Conservation (phyloP, 2,797 vertebrate species). For the Glossophaga mutica region DNA sequence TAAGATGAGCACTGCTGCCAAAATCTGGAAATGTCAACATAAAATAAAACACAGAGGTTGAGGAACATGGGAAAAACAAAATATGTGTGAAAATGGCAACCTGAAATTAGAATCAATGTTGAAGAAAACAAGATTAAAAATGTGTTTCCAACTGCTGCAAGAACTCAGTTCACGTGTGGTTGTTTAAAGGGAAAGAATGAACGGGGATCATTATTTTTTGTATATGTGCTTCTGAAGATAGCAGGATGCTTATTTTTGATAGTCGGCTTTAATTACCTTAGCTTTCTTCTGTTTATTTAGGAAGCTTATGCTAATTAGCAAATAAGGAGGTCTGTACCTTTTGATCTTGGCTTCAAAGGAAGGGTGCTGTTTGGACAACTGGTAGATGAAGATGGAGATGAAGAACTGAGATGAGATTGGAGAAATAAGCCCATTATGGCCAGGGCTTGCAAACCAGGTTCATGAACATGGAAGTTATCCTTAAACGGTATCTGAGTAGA, state of each 20-base stretch:
- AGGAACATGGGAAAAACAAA: not conserved
- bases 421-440: not conserved
- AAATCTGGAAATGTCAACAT: slow-evolving; percentile 71
- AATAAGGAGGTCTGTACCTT: not conserved
- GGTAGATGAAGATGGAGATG: not conserved
- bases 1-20: slow-evolving; percentile 58
- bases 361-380: not conserved
- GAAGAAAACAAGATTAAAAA: not conserved
- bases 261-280: not conserved
- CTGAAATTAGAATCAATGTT: slow-evolving; percentile 5
- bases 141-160: not conserved
- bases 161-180: not conserved
- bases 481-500: not conserved
- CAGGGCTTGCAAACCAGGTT: not conserved
- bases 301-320: not conserved
- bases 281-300: not conserved
- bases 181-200: not conserved
- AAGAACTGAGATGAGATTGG: not conserved
- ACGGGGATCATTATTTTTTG: not conserved
- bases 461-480: not conserved
- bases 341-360: not conserved
- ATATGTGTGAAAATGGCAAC: slow-evolving; percentile 40
- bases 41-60: slow-evolving; percentile 56
- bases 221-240: not conserved
- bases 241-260: not conserved